Evolutionary conservation across 1,140 invertebrate species (phyloP).

Genomic region (Drosophila persimilis): DNA sequence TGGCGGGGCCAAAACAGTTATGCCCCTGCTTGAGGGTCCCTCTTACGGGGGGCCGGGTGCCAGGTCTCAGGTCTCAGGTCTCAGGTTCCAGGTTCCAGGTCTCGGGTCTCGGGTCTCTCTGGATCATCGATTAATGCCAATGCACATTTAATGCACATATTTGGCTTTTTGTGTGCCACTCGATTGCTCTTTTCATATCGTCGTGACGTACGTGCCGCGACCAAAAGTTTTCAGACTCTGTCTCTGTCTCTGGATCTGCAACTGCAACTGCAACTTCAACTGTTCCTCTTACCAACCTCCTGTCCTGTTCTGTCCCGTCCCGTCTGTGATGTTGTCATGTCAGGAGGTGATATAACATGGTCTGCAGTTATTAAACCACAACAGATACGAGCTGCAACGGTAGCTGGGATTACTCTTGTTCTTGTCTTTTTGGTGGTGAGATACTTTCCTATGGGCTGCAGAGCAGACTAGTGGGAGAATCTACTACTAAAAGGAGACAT

Average conservation of each 20-base stretch:
- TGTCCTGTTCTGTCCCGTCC: not conserved
- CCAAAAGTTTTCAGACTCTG: slow-evolving; percentile 41
- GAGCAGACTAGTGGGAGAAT: no score
- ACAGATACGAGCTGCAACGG: slow-evolving; percentile 23
- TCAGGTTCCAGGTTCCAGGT: not conserved
- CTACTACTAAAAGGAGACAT: no score
- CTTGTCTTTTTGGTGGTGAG: no score
- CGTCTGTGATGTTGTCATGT: slow-evolving; percentile 66
- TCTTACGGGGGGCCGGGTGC: not conserved
- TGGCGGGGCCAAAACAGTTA: slow-evolving; percentile 68
- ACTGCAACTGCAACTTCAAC: slow-evolving; percentile 25
- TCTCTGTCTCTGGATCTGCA: slow-evolving; percentile 28
- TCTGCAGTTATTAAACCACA: slow-evolving; percentile 69
- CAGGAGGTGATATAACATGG: slow-evolving; percentile 78
- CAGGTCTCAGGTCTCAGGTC: no score
- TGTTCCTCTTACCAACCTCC: slow-evolving; percentile 6
- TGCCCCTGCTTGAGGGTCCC: slow-evolving; percentile 3
- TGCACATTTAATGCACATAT: slow-evolving; percentile 80
- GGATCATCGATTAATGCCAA: slow-evolving; percentile 79
- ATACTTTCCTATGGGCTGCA: no score
- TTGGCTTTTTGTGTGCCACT: slow-evolving; percentile 66
- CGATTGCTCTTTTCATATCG: slow-evolving; percentile 62
- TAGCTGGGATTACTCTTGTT: slow-evolving; percentile 8
- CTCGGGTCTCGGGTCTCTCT: slow-evolving; percentile 19
- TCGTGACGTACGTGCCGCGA: slow-evolving; percentile 77